Percentiles rank a stretch among this genome's conserved stretches.
These are phyloP conservation scores for Petrocephalus microphthalmus DNA, from an alignment of 2,113 vertebrate species.

Conservation along the genomic window DNA sequence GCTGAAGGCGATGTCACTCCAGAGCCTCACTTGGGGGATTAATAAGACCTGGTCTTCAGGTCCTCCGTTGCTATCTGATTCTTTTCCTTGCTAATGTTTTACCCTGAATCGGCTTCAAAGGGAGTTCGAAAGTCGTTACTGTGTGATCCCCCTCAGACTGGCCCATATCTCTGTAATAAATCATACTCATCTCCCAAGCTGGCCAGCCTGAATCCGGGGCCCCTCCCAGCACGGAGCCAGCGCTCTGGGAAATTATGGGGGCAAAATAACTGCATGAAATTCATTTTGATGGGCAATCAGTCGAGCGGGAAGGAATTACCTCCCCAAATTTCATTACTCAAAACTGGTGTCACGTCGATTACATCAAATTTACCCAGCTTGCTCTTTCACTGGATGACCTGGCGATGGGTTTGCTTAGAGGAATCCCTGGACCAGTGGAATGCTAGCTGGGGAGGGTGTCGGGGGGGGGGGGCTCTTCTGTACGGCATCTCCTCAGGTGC, in stretches of 20 bases:
- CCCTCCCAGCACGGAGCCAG: neutral
- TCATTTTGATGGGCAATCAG: conserved; percentile 13
- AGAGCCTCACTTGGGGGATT: neutral
- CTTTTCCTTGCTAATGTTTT: neutral
- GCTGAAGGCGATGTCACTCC: neutral
- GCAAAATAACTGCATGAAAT: conserved; percentile 11
- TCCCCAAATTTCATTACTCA: neutral
- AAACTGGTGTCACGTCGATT: neutral
- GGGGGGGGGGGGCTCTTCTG: neutral
- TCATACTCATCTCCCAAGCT: neutral
- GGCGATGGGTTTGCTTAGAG: neutral
- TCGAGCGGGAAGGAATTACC: neutral
- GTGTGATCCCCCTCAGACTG: neutral
- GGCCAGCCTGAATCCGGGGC: neutral
- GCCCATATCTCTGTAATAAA: neutral
- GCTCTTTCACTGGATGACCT: neutral
- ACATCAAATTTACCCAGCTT: neutral
- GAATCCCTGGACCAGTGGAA: neutral
- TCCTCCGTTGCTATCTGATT: neutral
- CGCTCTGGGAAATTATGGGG: neutral
- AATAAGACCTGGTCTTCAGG: neutral
- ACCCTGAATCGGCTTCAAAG: neutral
- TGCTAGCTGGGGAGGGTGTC: neutral
- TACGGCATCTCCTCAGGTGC: neutral
- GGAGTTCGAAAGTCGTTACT: neutral